Conservation (phyloP, 2,113 vertebrate genomes). For the Cavia porcellus region DNA sequence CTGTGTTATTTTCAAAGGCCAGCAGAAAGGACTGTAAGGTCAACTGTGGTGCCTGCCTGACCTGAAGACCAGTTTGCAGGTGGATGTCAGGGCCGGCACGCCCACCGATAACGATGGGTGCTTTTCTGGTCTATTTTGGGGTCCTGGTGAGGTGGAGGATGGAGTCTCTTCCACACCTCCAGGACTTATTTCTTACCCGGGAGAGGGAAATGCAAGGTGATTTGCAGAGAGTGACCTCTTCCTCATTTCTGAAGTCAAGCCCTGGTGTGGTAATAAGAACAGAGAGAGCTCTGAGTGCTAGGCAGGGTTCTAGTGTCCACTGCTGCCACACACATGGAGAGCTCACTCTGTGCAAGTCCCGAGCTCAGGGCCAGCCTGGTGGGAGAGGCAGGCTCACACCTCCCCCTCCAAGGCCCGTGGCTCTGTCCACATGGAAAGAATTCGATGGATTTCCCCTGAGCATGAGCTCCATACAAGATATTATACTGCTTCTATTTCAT, state of each 20-base stretch:
- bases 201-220: neutral
- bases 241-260: neutral
- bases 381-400: neutral
- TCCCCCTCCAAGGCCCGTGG: neutral
- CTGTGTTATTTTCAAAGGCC: conserved; percentile 44
- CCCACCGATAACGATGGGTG: neutral
- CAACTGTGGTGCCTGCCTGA: neutral
- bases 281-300: neutral
- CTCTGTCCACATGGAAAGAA: neutral
- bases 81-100: neutral
- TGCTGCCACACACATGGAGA: fast-evolving
- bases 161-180: neutral
- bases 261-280: neutral
- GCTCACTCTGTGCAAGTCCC: neutral
- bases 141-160: neutral
- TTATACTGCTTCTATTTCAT: neutral
- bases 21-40: neutral
- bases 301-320: neutral
- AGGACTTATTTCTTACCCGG: neutral
- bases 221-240: neutral
- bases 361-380: neutral
- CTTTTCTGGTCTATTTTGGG: neutral
- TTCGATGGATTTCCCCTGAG: neutral
- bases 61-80: conserved; percentile 1
- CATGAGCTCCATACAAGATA: fast-evolving